Base-by-base conservation (phyloP, 1,140 invertebrate genomes). In the Bombus difficillimus region DNA sequence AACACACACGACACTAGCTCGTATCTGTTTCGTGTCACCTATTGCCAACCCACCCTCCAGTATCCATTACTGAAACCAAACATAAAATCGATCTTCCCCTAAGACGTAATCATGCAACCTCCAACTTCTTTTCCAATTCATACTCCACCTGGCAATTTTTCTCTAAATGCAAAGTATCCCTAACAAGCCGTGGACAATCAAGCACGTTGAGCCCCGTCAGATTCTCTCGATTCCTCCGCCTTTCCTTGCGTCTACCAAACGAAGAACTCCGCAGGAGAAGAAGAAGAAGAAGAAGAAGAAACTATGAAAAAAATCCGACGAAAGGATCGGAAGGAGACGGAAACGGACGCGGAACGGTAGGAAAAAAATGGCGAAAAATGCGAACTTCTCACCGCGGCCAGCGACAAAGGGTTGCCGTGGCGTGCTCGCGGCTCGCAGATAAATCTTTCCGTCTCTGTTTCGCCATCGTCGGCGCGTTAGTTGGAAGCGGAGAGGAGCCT, bases 361-460 rank as follows among this genome's bases (percentile, higher is more conserved):
- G 90, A 93, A 93, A 94, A 93, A 95, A 94, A 93, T 94, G 91
- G 90, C 89, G 93, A 95, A 95, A 95, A 95, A 95, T 95, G 94
- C 93, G 88, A 92, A 95, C 89, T 95, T 95, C 94, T 94, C 95
- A 93, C 94, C 94, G 94, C 92, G 92, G 92, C 76, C 76, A 86
- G 91, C 94, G 92, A 95, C 94, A 95, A 95, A 95, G 94, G 93
- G 91, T 86, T 92, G 89, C 90, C 89, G 87, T 34, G 80, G 83
- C 90, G 83, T 74, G 43, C 88, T 92, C 86, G 90, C 71, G 86
- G 90, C 85, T 85, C 53, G 68, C 81, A 88, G 89, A 95, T 95
- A 95, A 95, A 95, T 95, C 94, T 95, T 92, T 89, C 72, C 86
- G 78, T 90, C 87, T 90, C 74, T 88, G 82, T 90, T 73, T 32